A percentile compares a stretch with the other conserved stretches of the same genome.
phyloP scores from a whole-genome alignment of 2,888 invertebrate genomes.

The Meiosimyza decipiens region DNA sequence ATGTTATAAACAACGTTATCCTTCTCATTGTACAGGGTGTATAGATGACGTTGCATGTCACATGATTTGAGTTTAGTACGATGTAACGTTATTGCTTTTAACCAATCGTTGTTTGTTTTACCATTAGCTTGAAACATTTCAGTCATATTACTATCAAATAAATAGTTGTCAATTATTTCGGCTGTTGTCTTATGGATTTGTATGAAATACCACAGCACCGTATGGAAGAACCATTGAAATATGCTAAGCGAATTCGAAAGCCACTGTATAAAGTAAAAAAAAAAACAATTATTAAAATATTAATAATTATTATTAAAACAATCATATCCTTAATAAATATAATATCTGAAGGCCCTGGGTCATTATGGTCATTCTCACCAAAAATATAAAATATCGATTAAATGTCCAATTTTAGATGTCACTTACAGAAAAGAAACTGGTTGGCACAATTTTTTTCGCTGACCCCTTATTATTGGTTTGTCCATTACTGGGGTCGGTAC shows the following conservation, averaged over 20 bases:
- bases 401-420: neutral
- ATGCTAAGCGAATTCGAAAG: constrained; percentile 71
- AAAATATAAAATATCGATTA: neutral
- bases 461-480: constrained; percentile 50
- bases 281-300: neutral
- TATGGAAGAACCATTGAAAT: constrained; percentile 71
- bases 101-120: constrained; percentile 70
- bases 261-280: constrained; percentile 67
- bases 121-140: constrained; percentile 54
- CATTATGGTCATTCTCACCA: neutral
- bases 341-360: too few relatives aligned
- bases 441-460: constrained; percentile 49
- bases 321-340: neutral
- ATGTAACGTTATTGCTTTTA: constrained; percentile 75
- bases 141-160: constrained; percentile 68
- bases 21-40: constrained; percentile 69
- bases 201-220: constrained; percentile 72
- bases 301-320: constrained; percentile 3
- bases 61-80: constrained; percentile 87
- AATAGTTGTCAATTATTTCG: constrained; percentile 66
- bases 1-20: constrained; percentile 69
- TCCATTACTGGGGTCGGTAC: constrained; percentile 71
- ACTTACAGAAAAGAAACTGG: constrained; percentile 73
- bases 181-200: constrained; percentile 69
- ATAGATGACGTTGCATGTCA: constrained; percentile 77